These are phyloP conservation scores for Heliconius congener DNA, from an alignment of 1,140 invertebrate species.

Conservation along the genomic window DNA sequence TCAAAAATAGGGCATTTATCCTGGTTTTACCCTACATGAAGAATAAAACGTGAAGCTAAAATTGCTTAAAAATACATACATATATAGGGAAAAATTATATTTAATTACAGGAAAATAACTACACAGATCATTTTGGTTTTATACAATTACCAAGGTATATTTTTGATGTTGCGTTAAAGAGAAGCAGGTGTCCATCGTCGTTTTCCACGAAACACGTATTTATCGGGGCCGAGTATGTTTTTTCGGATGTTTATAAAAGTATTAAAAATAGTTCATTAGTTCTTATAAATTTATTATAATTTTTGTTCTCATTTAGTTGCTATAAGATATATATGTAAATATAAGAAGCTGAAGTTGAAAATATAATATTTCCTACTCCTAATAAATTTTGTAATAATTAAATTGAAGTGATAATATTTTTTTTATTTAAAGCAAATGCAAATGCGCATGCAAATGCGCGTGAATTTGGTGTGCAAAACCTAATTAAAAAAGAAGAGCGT, in stretches of 20 bases:
- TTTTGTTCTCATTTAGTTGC: neutral
- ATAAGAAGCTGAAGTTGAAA: too few relatives aligned
- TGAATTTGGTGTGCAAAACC: too few relatives aligned
- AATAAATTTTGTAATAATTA: too few relatives aligned
- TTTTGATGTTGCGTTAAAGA: neutral
- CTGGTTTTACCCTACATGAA: too few relatives aligned
- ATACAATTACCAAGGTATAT: neutral
- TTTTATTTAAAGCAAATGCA: too few relatives aligned
- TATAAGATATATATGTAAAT: neutral
- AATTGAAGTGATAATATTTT: too few relatives aligned
- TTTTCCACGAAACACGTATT: neutral
- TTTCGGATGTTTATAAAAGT: neutral
- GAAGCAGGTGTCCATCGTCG: neutral
- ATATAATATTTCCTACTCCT: too few relatives aligned
- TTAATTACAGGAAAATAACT: neutral
- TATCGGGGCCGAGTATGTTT: constrained; percentile 1
- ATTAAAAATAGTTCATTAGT: constrained; percentile 1
- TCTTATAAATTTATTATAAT: neutral
- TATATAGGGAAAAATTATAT: neutral
- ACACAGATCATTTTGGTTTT: neutral
- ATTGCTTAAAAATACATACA: neutral
- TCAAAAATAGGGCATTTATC: too few relatives aligned
- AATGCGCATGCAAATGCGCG: too few relatives aligned
- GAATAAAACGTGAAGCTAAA: too few relatives aligned
- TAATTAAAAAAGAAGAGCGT: too few relatives aligned